phyloP scores from a whole-genome alignment of 2,888 invertebrate genomes.

The Phlogophora meticulosa region DNA sequence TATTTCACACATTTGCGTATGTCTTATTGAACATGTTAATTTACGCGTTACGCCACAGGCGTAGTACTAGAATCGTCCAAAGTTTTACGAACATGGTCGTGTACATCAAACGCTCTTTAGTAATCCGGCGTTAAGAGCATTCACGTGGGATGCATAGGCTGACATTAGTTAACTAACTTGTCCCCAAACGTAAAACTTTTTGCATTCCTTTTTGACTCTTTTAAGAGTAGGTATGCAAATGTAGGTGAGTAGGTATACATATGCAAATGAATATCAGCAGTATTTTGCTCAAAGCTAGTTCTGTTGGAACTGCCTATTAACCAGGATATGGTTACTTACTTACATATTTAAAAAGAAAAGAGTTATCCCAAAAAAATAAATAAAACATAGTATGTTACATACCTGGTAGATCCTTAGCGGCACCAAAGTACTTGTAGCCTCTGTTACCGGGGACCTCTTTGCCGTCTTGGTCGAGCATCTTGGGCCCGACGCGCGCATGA shows the following conservation, averaged over 20 bases:
- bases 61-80: too few relatives aligned
- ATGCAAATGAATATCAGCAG: too few relatives aligned
- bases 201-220: too few relatives aligned
- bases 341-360: not conserved
- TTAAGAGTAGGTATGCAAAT: not conserved
- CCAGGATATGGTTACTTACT: not conserved
- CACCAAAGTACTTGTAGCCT: constrained; percentile 99
- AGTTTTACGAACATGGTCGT: too few relatives aligned
- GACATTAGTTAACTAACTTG: not conserved
- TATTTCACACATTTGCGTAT: too few relatives aligned
- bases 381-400: too few relatives aligned
- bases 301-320: not conserved
- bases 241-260: not conserved
- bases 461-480: constrained; percentile 98
- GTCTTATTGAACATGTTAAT: too few relatives aligned
- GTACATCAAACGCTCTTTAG: too few relatives aligned
- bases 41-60: too few relatives aligned
- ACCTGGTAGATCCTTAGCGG: constrained; percentile 99
- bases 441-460: constrained; percentile 99
- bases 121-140: too few relatives aligned
- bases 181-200: too few relatives aligned
- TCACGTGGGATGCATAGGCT: too few relatives aligned
- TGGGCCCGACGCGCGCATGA: constrained; percentile 97
- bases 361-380: not conserved
- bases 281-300: not conserved